Evolutionary conservation across 2,888 invertebrate species (phyloP), one percentile per base, ranked within the genome.

Genomic region (Rotaria sp.): DNA sequence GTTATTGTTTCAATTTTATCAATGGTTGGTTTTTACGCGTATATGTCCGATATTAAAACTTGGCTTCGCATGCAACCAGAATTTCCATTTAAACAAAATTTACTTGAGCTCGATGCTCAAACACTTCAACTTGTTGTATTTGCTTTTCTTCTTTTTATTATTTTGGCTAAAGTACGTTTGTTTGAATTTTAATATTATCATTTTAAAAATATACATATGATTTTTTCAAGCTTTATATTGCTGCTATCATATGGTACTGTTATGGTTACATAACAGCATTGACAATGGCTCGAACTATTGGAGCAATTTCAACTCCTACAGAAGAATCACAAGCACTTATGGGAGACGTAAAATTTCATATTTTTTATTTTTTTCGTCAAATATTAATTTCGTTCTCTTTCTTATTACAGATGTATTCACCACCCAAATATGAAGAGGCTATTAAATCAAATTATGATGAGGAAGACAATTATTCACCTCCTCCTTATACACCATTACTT

Each of bases 401-500:
- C 30, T 48, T 84, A 35, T 84, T 84, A 26, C 35, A 48, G 55
- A 84, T 86, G 59, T 84, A 45, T 86, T 67, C 67, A 38, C 86
- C 86, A 35, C 86, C 86, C 7, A 86, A 86, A 38, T 86, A 86
- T 84, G 86, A 86, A 67, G 86, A 86, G n/a, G 84, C 84, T n/a
- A 67, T 86, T 8, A 86, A 86, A 84, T 50, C 48, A 21, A 18
- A 26, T 30, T 24, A 50, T 30, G 21, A 84, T 30, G 26, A 26
- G 4, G 21, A 35, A 1, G n/a, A 26, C 2, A 21, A 1, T 35
- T 50, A 41, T 26, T 3, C 50, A 50, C 84, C 59, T 48, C 45
- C 57, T 50, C 30, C 57, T 11, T 80, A 80, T 45, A 41, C 24
- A 26, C 80, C 80, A 45, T 45, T 80, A 80, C 35, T 67, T 35